Evolutionary conservation across 1,140 invertebrate genomes (phyloP).

Genomic region (Eumaeus atala): DNA sequence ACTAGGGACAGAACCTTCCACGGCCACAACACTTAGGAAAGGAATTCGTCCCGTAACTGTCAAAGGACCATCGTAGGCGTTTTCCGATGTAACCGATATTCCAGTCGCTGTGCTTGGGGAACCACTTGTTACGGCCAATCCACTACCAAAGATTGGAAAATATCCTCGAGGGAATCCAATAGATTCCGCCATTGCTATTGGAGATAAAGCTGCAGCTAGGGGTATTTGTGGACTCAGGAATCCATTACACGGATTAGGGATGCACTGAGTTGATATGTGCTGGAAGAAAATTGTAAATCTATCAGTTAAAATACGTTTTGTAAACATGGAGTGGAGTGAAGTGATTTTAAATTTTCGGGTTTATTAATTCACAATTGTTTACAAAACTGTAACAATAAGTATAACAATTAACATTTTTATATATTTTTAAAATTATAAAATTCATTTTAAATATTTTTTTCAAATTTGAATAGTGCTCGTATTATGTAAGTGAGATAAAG

Average conservation of each 20-base stretch:
- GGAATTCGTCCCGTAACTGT: not conserved
- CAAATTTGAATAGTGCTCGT: not conserved
- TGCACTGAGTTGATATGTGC: not conserved
- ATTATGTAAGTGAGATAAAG: not conserved
- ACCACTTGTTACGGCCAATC: not conserved
- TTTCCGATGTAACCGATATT: not conserved
- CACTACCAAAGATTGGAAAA: not conserved
- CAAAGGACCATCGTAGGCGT: not conserved
- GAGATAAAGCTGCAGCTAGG: not conserved
- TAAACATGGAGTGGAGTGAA: not conserved
- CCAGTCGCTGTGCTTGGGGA: constrained; percentile 3
- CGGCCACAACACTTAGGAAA: not conserved
- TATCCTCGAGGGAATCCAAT: not conserved
- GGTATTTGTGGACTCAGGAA: not conserved
- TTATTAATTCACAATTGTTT: too few relatives aligned
- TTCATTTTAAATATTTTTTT: not conserved
- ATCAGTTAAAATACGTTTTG: not conserved
- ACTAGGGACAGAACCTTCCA: constrained; percentile 4
- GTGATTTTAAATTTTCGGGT: not conserved
- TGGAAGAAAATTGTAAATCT: not conserved
- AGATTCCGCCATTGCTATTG: not conserved
- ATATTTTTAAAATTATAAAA: not conserved
- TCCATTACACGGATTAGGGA: not conserved
- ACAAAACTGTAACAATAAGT: too few relatives aligned
- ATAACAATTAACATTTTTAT: too few relatives aligned